Evolutionary conservation across 2,888 invertebrate species (phyloP).

Genomic region (Geotrupes spiniger): DNA sequence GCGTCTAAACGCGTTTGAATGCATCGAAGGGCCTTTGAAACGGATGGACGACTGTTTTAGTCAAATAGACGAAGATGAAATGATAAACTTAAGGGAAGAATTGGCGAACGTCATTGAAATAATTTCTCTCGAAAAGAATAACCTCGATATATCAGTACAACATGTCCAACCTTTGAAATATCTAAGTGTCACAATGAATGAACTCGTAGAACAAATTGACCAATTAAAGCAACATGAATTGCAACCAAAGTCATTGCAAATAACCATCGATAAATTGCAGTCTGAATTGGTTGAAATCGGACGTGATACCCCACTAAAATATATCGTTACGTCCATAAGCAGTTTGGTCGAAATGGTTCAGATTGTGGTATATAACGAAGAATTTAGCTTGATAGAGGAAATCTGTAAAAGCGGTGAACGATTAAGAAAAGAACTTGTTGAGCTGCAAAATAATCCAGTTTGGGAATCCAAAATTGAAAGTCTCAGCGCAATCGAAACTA

Average conservation of each 20-base stretch:
- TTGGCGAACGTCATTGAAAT: constrained; percentile 43
- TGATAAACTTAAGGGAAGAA: constrained; percentile 36
- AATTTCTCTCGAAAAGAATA: constrained; percentile 17
- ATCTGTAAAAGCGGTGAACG: constrained; percentile 27
- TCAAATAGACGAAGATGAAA: constrained; percentile 32
- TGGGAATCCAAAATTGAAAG: constrained; percentile 16
- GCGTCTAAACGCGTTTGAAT: constrained; percentile 32
- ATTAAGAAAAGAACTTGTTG: constrained; percentile 23
- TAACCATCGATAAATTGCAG: constrained; percentile 9
- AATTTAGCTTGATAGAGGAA: neutral
- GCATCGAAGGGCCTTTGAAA: constrained; percentile 36
- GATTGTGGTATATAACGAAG: neutral
- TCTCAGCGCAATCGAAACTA: constrained; percentile 5
- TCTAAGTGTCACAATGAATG: constrained; percentile 12
- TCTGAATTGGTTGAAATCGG: constrained; percentile 13
- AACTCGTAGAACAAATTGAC: constrained; percentile 14
- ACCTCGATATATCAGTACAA: constrained; percentile 18
- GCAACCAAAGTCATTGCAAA: constrained; percentile 6
- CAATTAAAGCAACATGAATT: constrained; percentile 10
- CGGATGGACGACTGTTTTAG: constrained; percentile 38
- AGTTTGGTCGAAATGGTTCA: constrained; percentile 19
- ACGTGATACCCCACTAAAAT: constrained; percentile 21
- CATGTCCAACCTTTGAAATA: constrained; percentile 15
- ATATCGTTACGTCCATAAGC: constrained; percentile 19
- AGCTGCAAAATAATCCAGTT: constrained; percentile 17